These are phyloP conservation scores for Siphonodentalium dalli DNA, from an alignment of 2,888 invertebrate species.

Conservation along the genomic window DNA sequence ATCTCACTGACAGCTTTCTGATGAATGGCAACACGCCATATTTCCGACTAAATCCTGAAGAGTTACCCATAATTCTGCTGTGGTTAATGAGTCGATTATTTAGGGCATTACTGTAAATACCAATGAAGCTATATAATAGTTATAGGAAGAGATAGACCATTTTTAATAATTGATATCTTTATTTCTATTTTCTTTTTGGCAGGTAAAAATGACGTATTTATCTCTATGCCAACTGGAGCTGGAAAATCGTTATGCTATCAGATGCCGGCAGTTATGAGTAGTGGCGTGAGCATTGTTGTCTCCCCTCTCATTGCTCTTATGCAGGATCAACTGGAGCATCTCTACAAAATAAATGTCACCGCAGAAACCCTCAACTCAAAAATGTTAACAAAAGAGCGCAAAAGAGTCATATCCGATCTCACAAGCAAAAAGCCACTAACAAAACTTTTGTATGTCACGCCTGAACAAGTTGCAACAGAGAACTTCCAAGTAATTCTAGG, in stretches of 20 bases:
- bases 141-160: too few species aligned
- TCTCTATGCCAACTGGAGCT: conserved; percentile 96
- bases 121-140: too few species aligned
- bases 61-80: too few species aligned
- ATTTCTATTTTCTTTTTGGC: conserved; percentile 28
- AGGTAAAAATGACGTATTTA: conserved; percentile 83
- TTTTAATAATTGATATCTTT: neutral
- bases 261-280: conserved; percentile 86
- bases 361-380: conserved; percentile 94
- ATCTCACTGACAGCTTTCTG: too few species aligned
- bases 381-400: conserved; percentile 79
- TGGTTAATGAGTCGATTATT: too few species aligned
- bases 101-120: too few species aligned
- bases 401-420: conserved; percentile 76
- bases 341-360: conserved; percentile 77
- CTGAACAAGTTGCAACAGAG: conserved; percentile 89
- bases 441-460: conserved; percentile 91
- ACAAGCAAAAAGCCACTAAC: conserved; percentile 77
- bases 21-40: too few species aligned
- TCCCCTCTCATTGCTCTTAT: conserved; percentile 96
- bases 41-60: too few species aligned
- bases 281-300: conserved; percentile 85
- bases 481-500: conserved; percentile 69
- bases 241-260: conserved; percentile 98
- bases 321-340: conserved; percentile 90